These are phyloP conservation scores for Lipotes vexillifer DNA, from an alignment of 2,113 vertebrate genomes.

Conservation along the genomic window DNA sequence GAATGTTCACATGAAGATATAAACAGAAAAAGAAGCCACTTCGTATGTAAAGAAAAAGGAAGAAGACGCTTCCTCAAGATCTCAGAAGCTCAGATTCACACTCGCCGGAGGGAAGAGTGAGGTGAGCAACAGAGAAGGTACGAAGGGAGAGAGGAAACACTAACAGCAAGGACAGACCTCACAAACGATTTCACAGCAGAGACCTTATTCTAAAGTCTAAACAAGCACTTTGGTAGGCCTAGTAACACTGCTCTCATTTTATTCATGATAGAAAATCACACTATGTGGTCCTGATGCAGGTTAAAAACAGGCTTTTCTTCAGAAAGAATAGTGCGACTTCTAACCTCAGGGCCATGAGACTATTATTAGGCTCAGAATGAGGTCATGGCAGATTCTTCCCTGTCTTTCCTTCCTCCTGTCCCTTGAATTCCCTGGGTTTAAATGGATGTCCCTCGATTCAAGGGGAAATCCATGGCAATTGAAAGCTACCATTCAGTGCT, in stretches of 20 bases:
- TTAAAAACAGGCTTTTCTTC: background rate
- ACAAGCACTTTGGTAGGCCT: background rate
- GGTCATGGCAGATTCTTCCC: background rate
- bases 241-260: background rate
- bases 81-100: conserved; percentile 31
- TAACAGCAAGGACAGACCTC: rapidly evolving
- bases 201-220: background rate
- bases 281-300: background rate
- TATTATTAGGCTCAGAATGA: background rate
- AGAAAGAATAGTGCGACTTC: background rate
- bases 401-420: background rate
- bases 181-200: background rate
- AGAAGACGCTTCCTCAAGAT: conserved; percentile 17
- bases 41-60: conserved; percentile 49
- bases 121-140: background rate
- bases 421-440: background rate
- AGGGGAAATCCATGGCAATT: background rate
- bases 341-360: background rate
- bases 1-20: conserved; percentile 73
- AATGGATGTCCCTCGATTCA: background rate
- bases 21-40: conserved; percentile 72
- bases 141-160: background rate
- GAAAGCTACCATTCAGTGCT: background rate
- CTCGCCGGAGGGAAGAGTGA: background rate
- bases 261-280: background rate